phyloP scores from a whole-genome alignment of 2,888 invertebrate genomes.

The Prosapia bicincta region DNA sequence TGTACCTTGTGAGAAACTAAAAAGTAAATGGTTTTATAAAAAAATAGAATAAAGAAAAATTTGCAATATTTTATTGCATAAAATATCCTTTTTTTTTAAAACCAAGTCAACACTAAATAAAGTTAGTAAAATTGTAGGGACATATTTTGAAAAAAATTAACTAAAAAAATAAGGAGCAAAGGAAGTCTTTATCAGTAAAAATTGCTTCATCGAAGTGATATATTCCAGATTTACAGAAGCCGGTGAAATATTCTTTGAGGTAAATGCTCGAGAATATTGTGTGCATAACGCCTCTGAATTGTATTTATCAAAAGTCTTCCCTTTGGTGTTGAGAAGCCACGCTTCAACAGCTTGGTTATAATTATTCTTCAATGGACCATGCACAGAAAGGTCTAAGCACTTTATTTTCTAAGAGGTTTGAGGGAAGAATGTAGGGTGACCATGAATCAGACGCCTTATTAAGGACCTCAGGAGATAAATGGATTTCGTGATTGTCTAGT shows the following conservation, averaged over 20 bases:
- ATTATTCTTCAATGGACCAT: conserved; percentile 14
- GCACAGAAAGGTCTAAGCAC: conserved; percentile 15
- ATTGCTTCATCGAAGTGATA: conserved; percentile 7
- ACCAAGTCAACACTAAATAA: no score
- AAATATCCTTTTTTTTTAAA: no score
- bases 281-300: conserved; percentile 13
- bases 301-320: conserved; percentile 5
- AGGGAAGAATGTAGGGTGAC: neutral
- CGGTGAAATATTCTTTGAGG: neutral
- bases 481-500: conserved; percentile 9
- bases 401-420: conserved; percentile 6
- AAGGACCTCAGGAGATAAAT: conserved; percentile 7
- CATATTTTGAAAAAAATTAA: no score
- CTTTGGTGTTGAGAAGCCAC: conserved; percentile 11
- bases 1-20: no score
- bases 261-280: conserved; percentile 7
- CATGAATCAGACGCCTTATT: conserved; percentile 4
- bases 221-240: neutral
- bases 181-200: no score
- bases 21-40: no score
- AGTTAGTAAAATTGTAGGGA: no score
- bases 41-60: no score
- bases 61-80: no score
- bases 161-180: no score
- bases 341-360: conserved; percentile 21